These are phyloP conservation scores for Aegotheles bennettii DNA, from an alignment of 2,113 vertebrate species.

Conservation along the genomic window DNA sequence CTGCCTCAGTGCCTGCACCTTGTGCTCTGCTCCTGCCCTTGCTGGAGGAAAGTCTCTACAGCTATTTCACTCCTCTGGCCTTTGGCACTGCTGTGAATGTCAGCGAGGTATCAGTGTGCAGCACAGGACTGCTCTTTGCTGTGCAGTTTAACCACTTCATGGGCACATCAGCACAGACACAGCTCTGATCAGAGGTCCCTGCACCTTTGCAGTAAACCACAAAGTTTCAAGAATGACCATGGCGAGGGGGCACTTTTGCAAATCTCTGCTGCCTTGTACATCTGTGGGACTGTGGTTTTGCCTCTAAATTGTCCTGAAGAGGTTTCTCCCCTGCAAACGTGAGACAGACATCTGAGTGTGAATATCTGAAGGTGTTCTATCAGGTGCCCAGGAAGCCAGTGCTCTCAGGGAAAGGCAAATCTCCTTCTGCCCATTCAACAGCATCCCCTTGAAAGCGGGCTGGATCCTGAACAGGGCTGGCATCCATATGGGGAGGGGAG, in stretches of 20 bases:
- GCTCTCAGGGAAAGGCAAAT: not conserved
- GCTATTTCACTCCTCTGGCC: not conserved
- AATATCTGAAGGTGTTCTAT: not conserved
- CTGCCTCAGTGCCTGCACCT: not conserved
- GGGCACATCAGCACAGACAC: accelerated
- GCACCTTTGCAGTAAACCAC: not conserved
- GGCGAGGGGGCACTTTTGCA: not conserved
- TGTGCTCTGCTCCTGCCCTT: not conserved
- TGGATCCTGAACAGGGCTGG: not conserved
- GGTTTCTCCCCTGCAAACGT: not conserved
- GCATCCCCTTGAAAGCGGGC: not conserved
- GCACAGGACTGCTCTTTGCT: not conserved
- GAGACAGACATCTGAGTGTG: too few species aligned
- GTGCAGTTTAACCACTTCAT: not conserved
- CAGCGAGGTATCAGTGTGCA: accelerated
- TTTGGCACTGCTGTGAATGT: not conserved
- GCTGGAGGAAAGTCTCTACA: not conserved
- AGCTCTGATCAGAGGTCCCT: not conserved
- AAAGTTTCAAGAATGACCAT: accelerated
- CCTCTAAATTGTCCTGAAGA: not conserved
- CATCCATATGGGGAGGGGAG: accelerated
- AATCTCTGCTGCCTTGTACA: not conserved
- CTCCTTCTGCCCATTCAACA: not conserved
- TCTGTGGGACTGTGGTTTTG: not conserved
- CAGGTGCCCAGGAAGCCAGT: not conserved